These are phyloP conservation scores for Elachura formosa DNA, from an alignment of 2,113 vertebrate genomes.

Conservation along the genomic window DNA sequence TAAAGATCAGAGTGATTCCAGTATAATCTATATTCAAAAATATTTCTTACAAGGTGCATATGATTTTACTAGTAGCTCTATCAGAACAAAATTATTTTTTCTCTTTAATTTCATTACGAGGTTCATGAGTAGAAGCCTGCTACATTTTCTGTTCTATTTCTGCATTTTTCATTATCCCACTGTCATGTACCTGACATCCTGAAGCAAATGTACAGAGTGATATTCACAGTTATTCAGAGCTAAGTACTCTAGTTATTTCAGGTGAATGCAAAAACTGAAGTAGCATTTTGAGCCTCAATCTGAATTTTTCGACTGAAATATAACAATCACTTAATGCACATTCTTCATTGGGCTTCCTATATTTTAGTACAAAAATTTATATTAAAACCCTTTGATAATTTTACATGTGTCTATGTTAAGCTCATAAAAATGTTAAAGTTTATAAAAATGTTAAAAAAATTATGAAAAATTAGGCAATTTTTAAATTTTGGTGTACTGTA, in stretches of 20 bases:
- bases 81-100: not conserved
- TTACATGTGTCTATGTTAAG: not conserved
- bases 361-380: not conserved
- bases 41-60: not conserved
- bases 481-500: not conserved
- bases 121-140: not conserved
- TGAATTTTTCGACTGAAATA: slow-evolving; percentile 2
- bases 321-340: not conserved
- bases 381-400: not conserved
- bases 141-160: not conserved
- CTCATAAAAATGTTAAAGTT: not conserved
- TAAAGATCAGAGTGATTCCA: not conserved
- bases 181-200: slow-evolving; percentile 10
- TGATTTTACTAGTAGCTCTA: not conserved
- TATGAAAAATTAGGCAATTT: not conserved
- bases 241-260: not conserved
- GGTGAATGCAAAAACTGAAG: not conserved
- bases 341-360: not conserved
- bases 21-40: not conserved
- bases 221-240: slow-evolving; percentile 1
- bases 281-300: not conserved
- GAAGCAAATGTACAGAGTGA: slow-evolving; percentile 28
- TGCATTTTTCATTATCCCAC: slow-evolving; percentile 52
- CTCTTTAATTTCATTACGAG: not conserved
- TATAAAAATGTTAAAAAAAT: not conserved